Conservation (phyloP, 1,140 invertebrate species). For the Drosophila prosaltans region DNA sequence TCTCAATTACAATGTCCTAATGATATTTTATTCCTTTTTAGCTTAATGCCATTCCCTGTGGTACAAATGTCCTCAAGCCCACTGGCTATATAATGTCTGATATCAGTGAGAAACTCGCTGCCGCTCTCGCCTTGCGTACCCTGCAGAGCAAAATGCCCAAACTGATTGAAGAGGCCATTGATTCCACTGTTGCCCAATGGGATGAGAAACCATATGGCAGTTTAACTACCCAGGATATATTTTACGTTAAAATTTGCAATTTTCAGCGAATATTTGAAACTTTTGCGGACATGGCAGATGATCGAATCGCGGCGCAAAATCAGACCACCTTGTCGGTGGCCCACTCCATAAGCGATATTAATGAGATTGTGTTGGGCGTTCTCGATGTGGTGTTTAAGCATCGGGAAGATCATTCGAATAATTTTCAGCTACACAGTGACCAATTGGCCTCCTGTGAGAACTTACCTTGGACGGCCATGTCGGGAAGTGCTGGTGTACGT, state of each 20-base stretch:
- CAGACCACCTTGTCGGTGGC: constrained; percentile 84
- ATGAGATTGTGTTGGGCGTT: constrained; percentile 85
- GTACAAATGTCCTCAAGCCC: constrained; percentile 84
- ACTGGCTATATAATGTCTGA: constrained; percentile 88
- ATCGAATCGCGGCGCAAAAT: constrained; percentile 84
- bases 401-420: constrained; percentile 85
- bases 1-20: not conserved
- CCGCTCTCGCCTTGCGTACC: constrained; percentile 85
- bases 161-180: constrained; percentile 84
- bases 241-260: constrained; percentile 88
- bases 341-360: constrained; percentile 85
- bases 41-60: constrained; percentile 84
- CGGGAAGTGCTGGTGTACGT: constrained; percentile 84
- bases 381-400: constrained; percentile 86
- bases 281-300: constrained; percentile 84
- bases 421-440: constrained; percentile 78
- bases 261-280: constrained; percentile 85
- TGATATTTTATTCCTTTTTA: constrained; percentile 22
- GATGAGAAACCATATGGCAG: constrained; percentile 84
- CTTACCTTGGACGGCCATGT: constrained; percentile 87
- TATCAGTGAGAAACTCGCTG: constrained; percentile 91
- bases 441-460: constrained; percentile 83
- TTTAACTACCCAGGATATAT: constrained; percentile 88
- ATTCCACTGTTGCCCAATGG: constrained; percentile 84
- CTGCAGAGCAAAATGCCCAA: constrained; percentile 64